Percentiles rank a stretch among this genome's conserved stretches.
phyloP scores from a whole-genome alignment of 2,113 vertebrate species.

The Ageneiosus marmoratus region DNA sequence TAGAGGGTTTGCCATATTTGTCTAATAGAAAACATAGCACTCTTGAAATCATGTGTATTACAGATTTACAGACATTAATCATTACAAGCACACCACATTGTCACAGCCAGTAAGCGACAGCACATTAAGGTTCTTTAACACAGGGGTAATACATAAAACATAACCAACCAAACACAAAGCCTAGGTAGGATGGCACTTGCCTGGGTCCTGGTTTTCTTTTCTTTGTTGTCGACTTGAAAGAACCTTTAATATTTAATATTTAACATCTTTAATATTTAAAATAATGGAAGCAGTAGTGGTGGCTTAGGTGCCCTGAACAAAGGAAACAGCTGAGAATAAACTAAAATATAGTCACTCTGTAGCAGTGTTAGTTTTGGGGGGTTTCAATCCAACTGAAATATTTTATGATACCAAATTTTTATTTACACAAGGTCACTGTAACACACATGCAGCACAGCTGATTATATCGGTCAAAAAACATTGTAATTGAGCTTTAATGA shows the following conservation, averaged over 20 bases:
- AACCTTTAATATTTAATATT: too few species aligned
- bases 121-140: background rate
- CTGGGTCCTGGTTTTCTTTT: background rate
- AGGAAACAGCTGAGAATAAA: background rate
- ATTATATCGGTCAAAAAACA: background rate
- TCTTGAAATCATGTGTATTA: background rate
- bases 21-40: background rate
- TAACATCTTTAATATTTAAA: constrained; percentile 14
- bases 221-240: constrained; percentile 14
- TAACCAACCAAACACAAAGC: background rate
- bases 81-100: background rate
- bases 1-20: background rate
- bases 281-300: background rate
- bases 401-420: background rate
- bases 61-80: background rate
- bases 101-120: too few species aligned
- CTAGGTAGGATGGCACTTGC: background rate
- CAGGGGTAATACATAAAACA: background rate
- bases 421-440: background rate
- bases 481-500: background rate
- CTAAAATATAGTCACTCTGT: background rate
- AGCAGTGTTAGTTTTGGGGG: background rate
- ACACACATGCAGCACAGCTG: background rate
- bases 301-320: background rate
- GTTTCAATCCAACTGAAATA: background rate